Evolutionary conservation across 2,113 vertebrate genomes (phyloP).

Genomic region (Lasiurus borealis): DNA sequence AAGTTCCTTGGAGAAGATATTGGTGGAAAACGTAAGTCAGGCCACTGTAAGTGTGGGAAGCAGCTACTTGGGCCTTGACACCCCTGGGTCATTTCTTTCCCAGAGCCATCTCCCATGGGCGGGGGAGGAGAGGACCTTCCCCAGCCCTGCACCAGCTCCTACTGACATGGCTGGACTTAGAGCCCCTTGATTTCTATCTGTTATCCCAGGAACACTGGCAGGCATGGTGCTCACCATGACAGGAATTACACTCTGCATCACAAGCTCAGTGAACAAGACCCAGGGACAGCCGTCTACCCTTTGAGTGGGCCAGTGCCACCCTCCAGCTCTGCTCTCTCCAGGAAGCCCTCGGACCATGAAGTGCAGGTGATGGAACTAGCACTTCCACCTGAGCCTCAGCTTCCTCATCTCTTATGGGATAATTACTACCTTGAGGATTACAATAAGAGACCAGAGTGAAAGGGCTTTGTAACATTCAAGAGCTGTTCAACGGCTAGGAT

Average conservation of each 20-base stretch:
- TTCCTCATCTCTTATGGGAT: not conserved
- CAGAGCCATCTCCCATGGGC: not conserved
- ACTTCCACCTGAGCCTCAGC: not conserved
- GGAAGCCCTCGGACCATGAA: not conserved
- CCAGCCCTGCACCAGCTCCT: not conserved
- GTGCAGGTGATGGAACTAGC: not conserved
- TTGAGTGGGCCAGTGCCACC: not conserved
- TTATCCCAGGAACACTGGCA: slow-evolving; percentile 87
- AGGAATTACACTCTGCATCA: slow-evolving; percentile 91
- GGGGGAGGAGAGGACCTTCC: not conserved
- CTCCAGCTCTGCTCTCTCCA: slow-evolving; percentile 21
- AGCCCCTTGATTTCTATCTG: not conserved
- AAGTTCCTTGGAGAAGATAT: slow-evolving; percentile 95
- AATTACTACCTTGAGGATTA: slow-evolving; percentile 59
- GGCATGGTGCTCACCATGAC: slow-evolving; percentile 92
- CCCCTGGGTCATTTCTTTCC: not conserved
- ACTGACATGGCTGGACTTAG: not conserved
- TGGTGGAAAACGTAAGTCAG: slow-evolving; percentile 93
- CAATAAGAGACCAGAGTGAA: not conserved
- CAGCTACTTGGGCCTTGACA: not conserved
- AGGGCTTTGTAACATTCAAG: not conserved
- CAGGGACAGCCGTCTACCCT: not conserved
- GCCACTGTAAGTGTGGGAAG: not conserved
- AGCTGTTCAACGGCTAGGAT: not conserved
- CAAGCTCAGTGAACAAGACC: slow-evolving; percentile 86